These are phyloP conservation scores for Drosophila tristis DNA, from an alignment of 1,140 invertebrate genomes.

Conservation along the genomic window DNA sequence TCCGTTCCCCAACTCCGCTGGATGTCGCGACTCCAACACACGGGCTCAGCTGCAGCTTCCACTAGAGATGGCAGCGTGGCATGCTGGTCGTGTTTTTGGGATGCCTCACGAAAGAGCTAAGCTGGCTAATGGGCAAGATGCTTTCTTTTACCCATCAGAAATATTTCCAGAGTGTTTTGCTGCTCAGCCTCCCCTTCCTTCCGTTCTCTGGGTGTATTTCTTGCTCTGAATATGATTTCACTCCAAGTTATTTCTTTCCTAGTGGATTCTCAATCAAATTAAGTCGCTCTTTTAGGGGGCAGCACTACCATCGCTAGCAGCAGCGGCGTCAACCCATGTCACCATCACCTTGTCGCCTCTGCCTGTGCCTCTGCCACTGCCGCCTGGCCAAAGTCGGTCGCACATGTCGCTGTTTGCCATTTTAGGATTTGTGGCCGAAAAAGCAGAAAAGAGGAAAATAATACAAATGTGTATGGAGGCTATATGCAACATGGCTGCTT, in stretches of 20 bases:
- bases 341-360: conserved; percentile 64
- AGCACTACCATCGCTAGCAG: conserved; percentile 10
- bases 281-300: conserved; percentile 1
- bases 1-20: too few species aligned
- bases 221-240: too few species aligned
- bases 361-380: conserved; percentile 1
- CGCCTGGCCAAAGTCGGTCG: conserved; percentile 73
- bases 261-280: background rate
- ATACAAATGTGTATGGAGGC: conserved; percentile 42
- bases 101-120: too few species aligned
- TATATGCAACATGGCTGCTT: conserved; percentile 73
- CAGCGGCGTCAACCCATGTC: conserved; percentile 42
- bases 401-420: conserved; percentile 79
- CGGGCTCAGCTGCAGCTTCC: too few species aligned
- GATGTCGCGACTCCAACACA: background rate
- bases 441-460: conserved; percentile 37
- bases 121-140: too few species aligned
- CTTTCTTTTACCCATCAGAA: too few species aligned
- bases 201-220: too few species aligned
- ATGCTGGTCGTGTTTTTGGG: too few species aligned
- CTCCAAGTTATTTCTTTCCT: too few species aligned
- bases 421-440: conserved; percentile 78
- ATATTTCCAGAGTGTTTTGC: too few species aligned
- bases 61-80: too few species aligned
- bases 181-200: too few species aligned